These are phyloP conservation scores for Caradrina clavipalpis DNA, from an alignment of 2,888 invertebrate genomes.

Conservation along the genomic window DNA sequence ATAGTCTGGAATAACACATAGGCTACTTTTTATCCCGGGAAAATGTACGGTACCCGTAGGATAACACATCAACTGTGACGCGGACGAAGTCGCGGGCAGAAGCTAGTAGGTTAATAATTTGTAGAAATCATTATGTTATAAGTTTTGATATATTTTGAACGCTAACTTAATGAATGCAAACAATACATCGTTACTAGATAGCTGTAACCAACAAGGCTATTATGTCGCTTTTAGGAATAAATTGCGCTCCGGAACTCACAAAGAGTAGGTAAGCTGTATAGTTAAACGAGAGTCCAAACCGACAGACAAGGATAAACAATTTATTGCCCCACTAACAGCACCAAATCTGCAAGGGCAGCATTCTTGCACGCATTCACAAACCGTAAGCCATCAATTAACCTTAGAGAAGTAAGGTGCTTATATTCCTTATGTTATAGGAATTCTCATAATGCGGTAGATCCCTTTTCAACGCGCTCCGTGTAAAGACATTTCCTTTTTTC, in stretches of 20 bases:
- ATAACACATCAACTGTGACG: too few species aligned
- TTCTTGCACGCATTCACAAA: slow-evolving; percentile 84
- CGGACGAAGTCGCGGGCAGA: too few species aligned
- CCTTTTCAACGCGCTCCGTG: slow-evolving; percentile 48
- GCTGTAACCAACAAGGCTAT: slow-evolving; percentile 22
- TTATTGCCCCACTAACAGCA: slow-evolving; percentile 74
- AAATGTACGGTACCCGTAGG: too few species aligned
- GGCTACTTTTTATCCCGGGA: too few species aligned
- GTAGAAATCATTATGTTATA: slow-evolving; percentile 12
- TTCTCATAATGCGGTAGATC: slow-evolving; percentile 71
- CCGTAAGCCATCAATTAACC: slow-evolving; percentile 83
- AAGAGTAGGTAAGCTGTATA: slow-evolving; percentile 35
- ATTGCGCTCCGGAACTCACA: slow-evolving; percentile 34
- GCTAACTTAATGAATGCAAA: slow-evolving; percentile 1
- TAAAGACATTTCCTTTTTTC: slow-evolving; percentile 35
- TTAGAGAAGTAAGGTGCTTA: slow-evolving; percentile 71
- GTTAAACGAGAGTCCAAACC: slow-evolving; percentile 55
- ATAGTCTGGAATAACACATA: too few species aligned
- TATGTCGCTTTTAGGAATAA: slow-evolving; percentile 26
- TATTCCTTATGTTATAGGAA: slow-evolving; percentile 58
- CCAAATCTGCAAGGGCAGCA: slow-evolving; percentile 84
- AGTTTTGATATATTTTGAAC: too few species aligned
- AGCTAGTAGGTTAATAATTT: slow-evolving; percentile 24
- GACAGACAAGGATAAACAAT: slow-evolving; percentile 73
- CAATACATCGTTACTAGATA: slow-evolving; percentile 24